Base-by-base conservation (phyloP, 1,140 invertebrate genomes). In the Drosophila kepulauana region DNA sequence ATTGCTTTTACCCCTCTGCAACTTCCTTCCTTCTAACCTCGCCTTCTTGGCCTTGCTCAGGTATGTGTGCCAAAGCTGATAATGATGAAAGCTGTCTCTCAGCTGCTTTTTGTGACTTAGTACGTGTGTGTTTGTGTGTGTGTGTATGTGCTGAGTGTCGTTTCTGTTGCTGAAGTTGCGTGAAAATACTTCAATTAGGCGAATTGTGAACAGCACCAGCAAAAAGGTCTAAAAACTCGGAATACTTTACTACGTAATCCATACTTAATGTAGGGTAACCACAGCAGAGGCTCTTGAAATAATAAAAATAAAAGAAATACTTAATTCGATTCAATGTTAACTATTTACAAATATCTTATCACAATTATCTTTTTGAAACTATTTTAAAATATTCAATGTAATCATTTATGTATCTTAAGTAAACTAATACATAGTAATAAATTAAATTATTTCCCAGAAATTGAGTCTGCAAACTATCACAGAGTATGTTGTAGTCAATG, bases 171-270 rank as follows among this genome's bases (percentile, higher is more conserved):
- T 49, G 35, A 11, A 75, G 70, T 38, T 87, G 76, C 80, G 77
- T 88, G 69, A 84, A 87, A 87, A 78, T 74, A 88, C 85, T 87
- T 87, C 84, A 87, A 87, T 87, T 87, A 87, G 80, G 74, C 51
- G 84, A 84, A 82, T 87, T 82, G 82, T 80, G 61, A 69, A 46
- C 52, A 57, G 30, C 35, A 62, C 25, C 41, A 59, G 59, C 54
- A 43, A 81, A 64, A 67, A 48, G 13, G 48, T 33, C 62, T 51
- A 62, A 76, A 56, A 64, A 41, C 38, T 73, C 13, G 5, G 1
- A 5, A 63, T 49, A 52, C 35, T 28, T 4, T 25, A 3, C 20
- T 25, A 25, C 16, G 25, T 28, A 11, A 4, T n/a, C 6, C 30
- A 33, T 8, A 30, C 20, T 11, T 11, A 5, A 25, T 6, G 11